These are phyloP conservation scores for Leptothorax acervorum DNA, from an alignment of 2,888 invertebrate species.

Conservation along the genomic window DNA sequence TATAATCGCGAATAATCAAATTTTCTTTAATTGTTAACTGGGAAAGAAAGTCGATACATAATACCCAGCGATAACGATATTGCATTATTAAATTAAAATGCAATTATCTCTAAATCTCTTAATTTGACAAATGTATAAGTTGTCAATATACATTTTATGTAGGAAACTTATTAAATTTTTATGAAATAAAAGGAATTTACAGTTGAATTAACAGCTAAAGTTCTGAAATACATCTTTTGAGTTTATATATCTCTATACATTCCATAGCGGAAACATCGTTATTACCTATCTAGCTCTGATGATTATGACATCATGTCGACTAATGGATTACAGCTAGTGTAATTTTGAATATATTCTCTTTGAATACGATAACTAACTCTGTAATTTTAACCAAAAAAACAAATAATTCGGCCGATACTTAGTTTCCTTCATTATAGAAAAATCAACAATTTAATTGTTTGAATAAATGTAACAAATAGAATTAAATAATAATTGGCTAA, in stretches of 20 bases:
- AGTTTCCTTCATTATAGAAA: not conserved
- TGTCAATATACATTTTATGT: not conserved
- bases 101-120: not conserved
- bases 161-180: not conserved
- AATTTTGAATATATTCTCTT: not conserved
- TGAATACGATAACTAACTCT: not conserved
- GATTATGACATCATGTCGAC: not conserved
- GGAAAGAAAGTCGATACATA: not conserved
- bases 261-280: not conserved
- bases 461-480: not conserved
- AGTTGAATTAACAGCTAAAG: not conserved
- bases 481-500: slow-evolving; percentile 1
- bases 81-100: not conserved
- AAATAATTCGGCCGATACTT: not conserved
- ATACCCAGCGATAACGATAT: not conserved
- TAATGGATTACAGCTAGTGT: slow-evolving; percentile 18
- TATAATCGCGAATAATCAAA: not conserved
- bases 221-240: not conserved
- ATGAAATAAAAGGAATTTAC: not conserved
- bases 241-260: not conserved
- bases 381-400: slow-evolving; percentile 17
- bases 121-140: not conserved
- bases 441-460: not conserved
- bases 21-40: not conserved
- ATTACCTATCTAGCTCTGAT: not conserved